Evolutionary conservation across 2,888 invertebrate genomes (phyloP).

Genomic region (Athalia circularis): DNA sequence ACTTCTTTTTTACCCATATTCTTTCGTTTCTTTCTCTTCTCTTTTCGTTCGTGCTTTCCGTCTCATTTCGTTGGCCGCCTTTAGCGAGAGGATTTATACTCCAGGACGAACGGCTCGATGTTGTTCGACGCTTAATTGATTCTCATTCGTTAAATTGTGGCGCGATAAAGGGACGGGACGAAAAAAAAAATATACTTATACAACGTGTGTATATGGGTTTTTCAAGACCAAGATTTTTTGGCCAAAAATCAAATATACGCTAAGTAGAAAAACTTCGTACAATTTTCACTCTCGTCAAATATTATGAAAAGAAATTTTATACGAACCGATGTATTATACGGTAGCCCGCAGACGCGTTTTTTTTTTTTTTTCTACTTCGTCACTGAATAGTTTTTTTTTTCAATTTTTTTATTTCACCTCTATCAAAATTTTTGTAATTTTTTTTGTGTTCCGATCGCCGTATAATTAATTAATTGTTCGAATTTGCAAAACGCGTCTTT

Average conservation of each 20-base stretch:
- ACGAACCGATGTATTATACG: no score
- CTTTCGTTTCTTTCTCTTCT: neutral
- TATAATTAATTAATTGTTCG: constrained; percentile 23
- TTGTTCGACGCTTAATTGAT: constrained; percentile 39
- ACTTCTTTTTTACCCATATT: neutral
- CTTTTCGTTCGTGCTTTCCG: constrained; percentile 36
- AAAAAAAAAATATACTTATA: neutral
- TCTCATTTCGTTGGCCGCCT: constrained; percentile 36
- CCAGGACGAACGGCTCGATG: constrained; percentile 9
- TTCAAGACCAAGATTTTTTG: no score
- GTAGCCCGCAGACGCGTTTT: no score
- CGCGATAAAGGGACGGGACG: constrained; percentile 18
- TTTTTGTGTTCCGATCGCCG: neutral
- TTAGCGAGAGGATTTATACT: constrained; percentile 24
- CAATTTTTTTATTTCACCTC: neutral
- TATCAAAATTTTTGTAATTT: neutral
- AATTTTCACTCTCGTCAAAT: no score
- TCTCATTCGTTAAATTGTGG: constrained; percentile 33
- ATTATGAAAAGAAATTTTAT: no score
- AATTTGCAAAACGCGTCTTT: neutral
- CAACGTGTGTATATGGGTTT: no score
- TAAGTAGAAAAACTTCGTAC: no score
- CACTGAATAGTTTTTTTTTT: neutral
- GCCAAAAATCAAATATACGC: no score
- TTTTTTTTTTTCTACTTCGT: no score